Base-by-base conservation (phyloP, 2,113 vertebrate genomes). In the Cottus gobio region DNA sequence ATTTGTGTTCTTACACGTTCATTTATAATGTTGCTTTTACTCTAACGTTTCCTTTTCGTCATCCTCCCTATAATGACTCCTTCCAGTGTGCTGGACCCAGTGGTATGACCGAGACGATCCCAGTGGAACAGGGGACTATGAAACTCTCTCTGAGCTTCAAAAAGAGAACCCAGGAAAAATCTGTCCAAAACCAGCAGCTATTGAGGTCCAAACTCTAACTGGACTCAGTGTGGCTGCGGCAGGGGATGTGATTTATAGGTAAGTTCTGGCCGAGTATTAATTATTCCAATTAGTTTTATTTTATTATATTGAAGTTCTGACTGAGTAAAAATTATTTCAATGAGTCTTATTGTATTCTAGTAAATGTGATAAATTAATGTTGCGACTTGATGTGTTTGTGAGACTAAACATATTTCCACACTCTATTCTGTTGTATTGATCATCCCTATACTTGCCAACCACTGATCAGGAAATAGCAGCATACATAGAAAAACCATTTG, bases 31-130 rank as follows among this genome's bases (percentile, higher is more conserved):
- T 22, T 50, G 7, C 30, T 39, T n/a, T 71, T 13, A 36, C 1
- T 22, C 11, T 12, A 0, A n/a, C 24, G 37, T 72, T 31, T 28
- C 22, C 48, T 31, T 7, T 9, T n/a, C 28, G 22, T 63, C 31
- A 72, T 10, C 7, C 7, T 26, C 9, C 48, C 13, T 71, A 13
- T 31, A 54, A 24, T 54, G 50, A n/a, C n/a, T 48, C 4, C 7
- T 7, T 48, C 18, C 46, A 48, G 46, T 7, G 39, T 48, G 46
- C 42, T 46, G 44, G 44, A 46, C 44, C 2, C 11, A 80, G 11
- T 91, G 87, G 87, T 85, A 90, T 61, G 84, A 91, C 80, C 62
- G 85, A 34, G 82, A 87, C 6, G 0, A 90, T 12, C 87, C 88
- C 1, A 12, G 24, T 71, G 76, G 46, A 37, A 39, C 24, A 44